Evolutionary conservation across 2,888 invertebrate genomes (phyloP).

Genomic region (Teleogryllus oceanicus): DNA sequence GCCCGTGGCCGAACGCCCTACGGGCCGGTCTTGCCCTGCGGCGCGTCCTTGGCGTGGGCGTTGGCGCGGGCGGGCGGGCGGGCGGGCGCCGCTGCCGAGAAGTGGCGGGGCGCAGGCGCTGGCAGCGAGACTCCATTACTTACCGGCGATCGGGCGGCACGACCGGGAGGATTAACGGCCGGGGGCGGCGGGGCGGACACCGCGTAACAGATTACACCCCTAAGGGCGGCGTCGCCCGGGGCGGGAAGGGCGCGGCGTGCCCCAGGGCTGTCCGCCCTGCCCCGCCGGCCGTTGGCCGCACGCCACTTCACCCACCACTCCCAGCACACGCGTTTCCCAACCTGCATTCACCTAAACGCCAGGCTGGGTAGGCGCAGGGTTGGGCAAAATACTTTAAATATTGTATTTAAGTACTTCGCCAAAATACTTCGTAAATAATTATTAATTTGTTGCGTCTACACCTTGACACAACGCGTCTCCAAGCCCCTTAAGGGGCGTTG

Average conservation of each 20-base stretch:
- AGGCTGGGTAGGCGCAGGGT: no score
- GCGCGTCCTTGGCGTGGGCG: background rate
- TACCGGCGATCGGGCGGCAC: background rate
- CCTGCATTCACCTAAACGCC: no score
- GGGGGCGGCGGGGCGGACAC: constrained; percentile 1
- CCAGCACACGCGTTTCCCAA: no score
- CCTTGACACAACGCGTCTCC: no score
- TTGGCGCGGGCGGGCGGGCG: background rate
- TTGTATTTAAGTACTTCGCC: no score
- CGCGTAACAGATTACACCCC: constrained; percentile 18
- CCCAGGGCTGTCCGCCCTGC: background rate
- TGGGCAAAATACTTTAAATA: no score
- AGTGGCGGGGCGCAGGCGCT: constrained; percentile 1
- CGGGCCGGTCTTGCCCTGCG: background rate
- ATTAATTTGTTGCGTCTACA: no score
- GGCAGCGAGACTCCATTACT: constrained; percentile 10
- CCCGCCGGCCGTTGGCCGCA: background rate
- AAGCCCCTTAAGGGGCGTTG: no score
- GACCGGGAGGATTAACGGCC: background rate
- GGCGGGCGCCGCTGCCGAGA: background rate
- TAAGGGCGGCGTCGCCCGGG: background rate
- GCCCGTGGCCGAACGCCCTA: background rate
- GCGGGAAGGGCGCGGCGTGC: background rate
- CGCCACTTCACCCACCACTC: no score
- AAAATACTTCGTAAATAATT: no score